Conservation (phyloP, 2,888 invertebrate genomes). For the Oasisia sp. region DNA sequence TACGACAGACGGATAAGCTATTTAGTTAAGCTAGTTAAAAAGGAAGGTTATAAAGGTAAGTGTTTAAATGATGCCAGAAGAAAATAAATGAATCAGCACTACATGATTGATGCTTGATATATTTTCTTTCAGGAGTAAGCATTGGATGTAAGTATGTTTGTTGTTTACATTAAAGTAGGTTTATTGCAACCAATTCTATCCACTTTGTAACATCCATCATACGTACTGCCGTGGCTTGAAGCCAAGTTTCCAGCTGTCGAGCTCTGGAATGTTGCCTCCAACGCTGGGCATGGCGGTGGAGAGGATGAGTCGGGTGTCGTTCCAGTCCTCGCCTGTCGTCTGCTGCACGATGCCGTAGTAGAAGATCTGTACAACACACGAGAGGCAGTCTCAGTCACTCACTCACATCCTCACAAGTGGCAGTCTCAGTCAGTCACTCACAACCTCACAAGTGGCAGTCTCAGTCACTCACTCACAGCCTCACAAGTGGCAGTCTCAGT, state of each 20-base stretch:
- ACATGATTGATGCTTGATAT: too few species aligned
- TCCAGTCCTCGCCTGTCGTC: slow-evolving; percentile 66
- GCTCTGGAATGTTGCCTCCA: slow-evolving; percentile 63
- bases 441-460: background rate
- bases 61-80: too few species aligned
- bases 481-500: too few species aligned
- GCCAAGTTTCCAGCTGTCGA: slow-evolving; percentile 48
- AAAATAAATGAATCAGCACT: too few species aligned
- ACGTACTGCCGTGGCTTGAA: slow-evolving; percentile 41
- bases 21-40: too few species aligned
- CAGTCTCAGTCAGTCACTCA: too few species aligned
- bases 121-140: too few species aligned
- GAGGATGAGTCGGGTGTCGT: slow-evolving; percentile 61
- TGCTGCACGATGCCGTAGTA: slow-evolving; percentile 66
- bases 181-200: background rate
- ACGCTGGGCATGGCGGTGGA: slow-evolving; percentile 65
- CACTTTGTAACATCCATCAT: background rate
- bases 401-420: background rate
- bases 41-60: too few species aligned
- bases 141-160: too few species aligned
- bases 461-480: background rate
- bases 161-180: too few species aligned
- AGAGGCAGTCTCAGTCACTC: background rate
- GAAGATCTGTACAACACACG: slow-evolving; percentile 48
- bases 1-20: too few species aligned